phyloP scores from a whole-genome alignment of 30 jellyfish, hydroid and myxozoan species.

The Aurelia sp. region DNA sequence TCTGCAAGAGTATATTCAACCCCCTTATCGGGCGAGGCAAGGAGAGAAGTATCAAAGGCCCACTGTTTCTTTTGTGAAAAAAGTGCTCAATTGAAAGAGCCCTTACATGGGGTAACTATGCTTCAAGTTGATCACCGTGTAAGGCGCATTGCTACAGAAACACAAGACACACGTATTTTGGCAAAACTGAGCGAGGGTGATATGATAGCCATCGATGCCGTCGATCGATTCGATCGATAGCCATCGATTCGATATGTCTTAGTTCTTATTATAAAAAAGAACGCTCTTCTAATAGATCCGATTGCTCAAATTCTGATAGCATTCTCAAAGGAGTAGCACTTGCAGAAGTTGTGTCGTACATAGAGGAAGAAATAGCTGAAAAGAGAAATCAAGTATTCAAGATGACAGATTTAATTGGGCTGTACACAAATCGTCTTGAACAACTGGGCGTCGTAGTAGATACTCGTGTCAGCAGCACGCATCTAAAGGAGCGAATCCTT shows the following conservation, averaged over 20 bases:
- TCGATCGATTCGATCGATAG: too few species aligned
- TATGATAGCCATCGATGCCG: constrained; percentile 60
- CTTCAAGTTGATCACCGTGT: constrained; percentile 19
- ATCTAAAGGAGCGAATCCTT: constrained; percentile 25
- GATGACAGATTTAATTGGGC: constrained; percentile 12
- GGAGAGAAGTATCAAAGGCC: background rate
- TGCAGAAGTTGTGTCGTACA: constrained; percentile 22
- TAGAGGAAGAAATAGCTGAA: constrained; percentile 25
- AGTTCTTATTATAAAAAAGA: constrained; percentile 17
- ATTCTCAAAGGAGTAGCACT: constrained; percentile 53
- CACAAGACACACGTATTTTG: constrained; percentile 30
- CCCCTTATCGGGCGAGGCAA: background rate
- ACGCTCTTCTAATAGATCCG: constrained; percentile 21
- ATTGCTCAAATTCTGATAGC: constrained; percentile 40
- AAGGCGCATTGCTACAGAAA: constrained; percentile 33
- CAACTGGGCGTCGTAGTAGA: constrained; percentile 22
- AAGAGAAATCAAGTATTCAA: constrained; percentile 7
- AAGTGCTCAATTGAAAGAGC: constrained; percentile 27
- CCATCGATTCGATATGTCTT: constrained; percentile 31
- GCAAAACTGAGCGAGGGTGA: constrained; percentile 59
- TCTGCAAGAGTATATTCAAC: too few species aligned
- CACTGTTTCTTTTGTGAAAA: constrained; percentile 29
- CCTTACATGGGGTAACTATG: constrained; percentile 46
- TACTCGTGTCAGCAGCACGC: constrained; percentile 14
- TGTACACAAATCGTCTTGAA: constrained; percentile 22